Conservation (phyloP, 2,113 vertebrate genomes). For the Lanius ludovicianus region DNA sequence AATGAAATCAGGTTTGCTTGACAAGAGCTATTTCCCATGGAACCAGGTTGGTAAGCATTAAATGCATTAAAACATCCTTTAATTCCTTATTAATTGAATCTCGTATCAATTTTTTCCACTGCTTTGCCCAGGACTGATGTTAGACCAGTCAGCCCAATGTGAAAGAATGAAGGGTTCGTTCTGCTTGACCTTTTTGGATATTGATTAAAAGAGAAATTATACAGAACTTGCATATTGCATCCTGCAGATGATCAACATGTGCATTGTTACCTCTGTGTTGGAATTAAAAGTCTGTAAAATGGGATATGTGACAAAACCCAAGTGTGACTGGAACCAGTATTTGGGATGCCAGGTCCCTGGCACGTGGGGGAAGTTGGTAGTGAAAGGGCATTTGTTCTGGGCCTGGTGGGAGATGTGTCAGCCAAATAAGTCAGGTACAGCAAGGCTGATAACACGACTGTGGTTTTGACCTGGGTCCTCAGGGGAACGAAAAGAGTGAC, state of each 20-base stretch:
- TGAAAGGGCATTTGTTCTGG: not conserved
- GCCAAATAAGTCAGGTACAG: not conserved
- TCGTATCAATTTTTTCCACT: not conserved
- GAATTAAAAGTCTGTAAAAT: not conserved
- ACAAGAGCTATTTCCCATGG: not conserved
- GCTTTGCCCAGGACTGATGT: not conserved
- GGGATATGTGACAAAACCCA: not conserved
- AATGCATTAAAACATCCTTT: not conserved
- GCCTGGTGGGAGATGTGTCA: not conserved
- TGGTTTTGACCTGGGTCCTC: not conserved
- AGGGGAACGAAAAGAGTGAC: not conserved
- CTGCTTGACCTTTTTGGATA: not conserved
- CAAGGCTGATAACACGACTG: not conserved
- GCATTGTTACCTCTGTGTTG: not conserved
- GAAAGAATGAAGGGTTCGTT: not conserved
- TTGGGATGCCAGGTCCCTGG: not conserved
- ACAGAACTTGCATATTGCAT: not conserved
- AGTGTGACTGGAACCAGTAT: not conserved
- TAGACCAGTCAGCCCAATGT: not conserved
- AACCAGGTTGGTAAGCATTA: not conserved
- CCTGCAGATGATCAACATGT: not conserved
- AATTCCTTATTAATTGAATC: not conserved
- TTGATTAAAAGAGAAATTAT: not conserved
- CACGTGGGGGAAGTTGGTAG: too few species aligned
- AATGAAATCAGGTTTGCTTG: not conserved